Percentiles rank a stretch among this genome's conserved stretches.
Conservation (phyloP, 92 coral and sea anemone genomes). For the Heliopora coerulea region DNA sequence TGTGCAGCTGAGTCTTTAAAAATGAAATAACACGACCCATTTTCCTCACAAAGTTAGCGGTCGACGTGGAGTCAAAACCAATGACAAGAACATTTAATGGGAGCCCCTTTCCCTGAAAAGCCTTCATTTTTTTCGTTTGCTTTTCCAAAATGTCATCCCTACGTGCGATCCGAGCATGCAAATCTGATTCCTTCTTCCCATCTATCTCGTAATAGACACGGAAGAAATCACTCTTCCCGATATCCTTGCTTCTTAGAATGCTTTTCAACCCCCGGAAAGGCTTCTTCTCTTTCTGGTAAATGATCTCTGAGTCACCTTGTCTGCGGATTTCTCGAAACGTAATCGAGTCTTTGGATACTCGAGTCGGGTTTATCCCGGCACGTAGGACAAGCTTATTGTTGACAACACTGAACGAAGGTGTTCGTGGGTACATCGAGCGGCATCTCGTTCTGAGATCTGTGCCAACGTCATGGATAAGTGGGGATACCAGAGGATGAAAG, state of each 20-base stretch:
- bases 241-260: constrained; percentile 23
- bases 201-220: constrained; percentile 49
- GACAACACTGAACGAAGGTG: constrained; percentile 60
- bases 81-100: constrained; percentile 68
- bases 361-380: constrained; percentile 14
- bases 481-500: constrained; percentile 74
- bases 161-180: constrained; percentile 8
- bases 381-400: constrained; percentile 60
- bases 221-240: constrained; percentile 66
- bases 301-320: constrained; percentile 32
- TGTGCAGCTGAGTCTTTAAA: constrained; percentile 53
- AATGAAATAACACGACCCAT: constrained; percentile 68
- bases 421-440: constrained; percentile 43
- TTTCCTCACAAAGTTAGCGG: constrained; percentile 74
- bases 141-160: constrained; percentile 5
- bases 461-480: constrained; percentile 67
- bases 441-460: constrained; percentile 65
- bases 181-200: constrained; percentile 2
- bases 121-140: background rate
- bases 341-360: constrained; percentile 34
- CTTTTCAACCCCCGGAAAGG: constrained; percentile 8
- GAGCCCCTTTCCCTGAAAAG: background rate
- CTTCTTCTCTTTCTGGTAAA: background rate
- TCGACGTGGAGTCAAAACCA: constrained; percentile 77
- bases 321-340: constrained; percentile 62